These are phyloP conservation scores for Tribolium freemani DNA, from an alignment of 2,888 invertebrate species.

Conservation along the genomic window DNA sequence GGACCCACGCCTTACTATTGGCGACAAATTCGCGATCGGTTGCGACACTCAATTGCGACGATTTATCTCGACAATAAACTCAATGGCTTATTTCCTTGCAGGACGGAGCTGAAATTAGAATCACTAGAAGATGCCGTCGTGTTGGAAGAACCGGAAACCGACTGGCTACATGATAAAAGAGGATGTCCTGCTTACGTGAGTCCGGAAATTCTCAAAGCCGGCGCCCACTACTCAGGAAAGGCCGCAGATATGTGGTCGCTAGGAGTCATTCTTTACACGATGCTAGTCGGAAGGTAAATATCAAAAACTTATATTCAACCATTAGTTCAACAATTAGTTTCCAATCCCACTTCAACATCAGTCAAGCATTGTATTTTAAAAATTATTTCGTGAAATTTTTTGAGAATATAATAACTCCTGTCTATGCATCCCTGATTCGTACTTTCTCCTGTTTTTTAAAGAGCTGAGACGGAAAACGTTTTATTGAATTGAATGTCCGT, in stretches of 20 bases:
- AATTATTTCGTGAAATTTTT: too few species aligned
- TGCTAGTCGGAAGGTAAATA: constrained; percentile 89
- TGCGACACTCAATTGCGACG: constrained; percentile 11
- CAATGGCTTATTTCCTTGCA: constrained; percentile 68
- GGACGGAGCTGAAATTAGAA: constrained; percentile 88
- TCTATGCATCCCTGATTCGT: not conserved
- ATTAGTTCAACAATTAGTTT: too few species aligned
- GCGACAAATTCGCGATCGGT: constrained; percentile 15
- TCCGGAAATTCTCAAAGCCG: constrained; percentile 88
- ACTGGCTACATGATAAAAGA: constrained; percentile 88
- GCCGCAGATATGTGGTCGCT: constrained; percentile 93
- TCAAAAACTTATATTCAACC: not conserved
- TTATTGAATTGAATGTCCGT: not conserved
- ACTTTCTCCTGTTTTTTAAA: too few species aligned
- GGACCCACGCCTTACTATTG: constrained; percentile 22
- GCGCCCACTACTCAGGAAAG: constrained; percentile 86
- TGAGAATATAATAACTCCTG: too few species aligned
- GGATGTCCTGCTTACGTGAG: constrained; percentile 97
- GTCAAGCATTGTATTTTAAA: too few species aligned
- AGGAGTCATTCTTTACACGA: constrained; percentile 93
- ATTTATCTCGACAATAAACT: not conserved
- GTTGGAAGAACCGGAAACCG: constrained; percentile 84
- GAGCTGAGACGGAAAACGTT: too few species aligned
- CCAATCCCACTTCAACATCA: too few species aligned
- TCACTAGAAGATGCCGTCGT: constrained; percentile 92